Base-by-base conservation (phyloP, 2,888 invertebrate species). In the Amiota mariae region DNA sequence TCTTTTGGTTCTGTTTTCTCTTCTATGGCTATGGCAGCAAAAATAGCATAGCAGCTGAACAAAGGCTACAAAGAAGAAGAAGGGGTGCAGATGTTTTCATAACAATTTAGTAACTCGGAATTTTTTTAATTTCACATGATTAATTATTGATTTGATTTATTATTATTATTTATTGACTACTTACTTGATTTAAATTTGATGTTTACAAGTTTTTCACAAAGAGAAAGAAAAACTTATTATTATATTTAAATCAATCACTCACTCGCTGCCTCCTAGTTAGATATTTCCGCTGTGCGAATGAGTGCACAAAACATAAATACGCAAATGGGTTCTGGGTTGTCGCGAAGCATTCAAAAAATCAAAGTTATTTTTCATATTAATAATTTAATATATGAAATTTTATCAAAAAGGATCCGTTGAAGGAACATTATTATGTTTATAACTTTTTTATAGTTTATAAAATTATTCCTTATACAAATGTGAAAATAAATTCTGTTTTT, bases 11-110 rank as follows among this genome's bases (percentile, higher is more conserved):
- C 61, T 47, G 59, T 15, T 57, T 46, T 59, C 63, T 15, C 10
- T 36, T n/a, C 71, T 73, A 36, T 59, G 20, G 8, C 18, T 20
- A 59, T 59, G 36, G 57, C 73, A 73, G 77, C 63, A 66, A 64
- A 71, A 70, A 36, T 68, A 59, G 59, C 20, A 59, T 18, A 63
- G 36, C 36, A 36, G 57, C 70, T 56, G 67, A 68, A 47, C 59
- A 59, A 20, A 20, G 15, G 74, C 73, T 54, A 70, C 66, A 11
- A 36, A 20, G 48, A 49, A 76, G 75, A 71, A 73, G 75, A 66
- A 74, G 56, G 73, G 81, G 81, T 71, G 80, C 74, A 77, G 75
- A 85, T 77, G 84, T 83, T 81, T 78, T 85, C 81, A 85, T 80
- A 78, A 78, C 75, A 78, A 73, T 78, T 84, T 66, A 76, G 46